These are phyloP conservation scores for Phalera bucephala DNA, from an alignment of 2,888 invertebrate species.

Conservation along the genomic window DNA sequence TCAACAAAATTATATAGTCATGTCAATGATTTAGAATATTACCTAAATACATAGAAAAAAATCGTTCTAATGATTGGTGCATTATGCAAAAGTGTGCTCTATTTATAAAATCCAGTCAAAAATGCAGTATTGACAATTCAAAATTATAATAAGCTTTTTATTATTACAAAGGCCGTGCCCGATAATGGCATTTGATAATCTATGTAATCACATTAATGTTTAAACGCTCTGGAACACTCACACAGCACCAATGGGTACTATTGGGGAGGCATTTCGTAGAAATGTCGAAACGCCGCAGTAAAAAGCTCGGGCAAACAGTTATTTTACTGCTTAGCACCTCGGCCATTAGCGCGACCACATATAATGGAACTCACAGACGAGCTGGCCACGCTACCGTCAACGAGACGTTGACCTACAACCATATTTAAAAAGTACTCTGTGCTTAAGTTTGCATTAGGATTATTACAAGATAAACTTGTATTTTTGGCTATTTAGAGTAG, in stretches of 20 bases:
- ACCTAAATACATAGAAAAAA: too few species aligned
- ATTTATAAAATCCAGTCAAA: too few species aligned
- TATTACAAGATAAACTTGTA: too few species aligned
- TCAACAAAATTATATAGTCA: too few species aligned
- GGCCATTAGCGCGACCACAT: constrained; percentile 20
- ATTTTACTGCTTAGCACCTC: constrained; percentile 29
- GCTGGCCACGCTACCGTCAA: constrained; percentile 14
- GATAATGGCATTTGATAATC: neutral
- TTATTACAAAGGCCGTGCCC: too few species aligned
- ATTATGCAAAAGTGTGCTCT: too few species aligned
- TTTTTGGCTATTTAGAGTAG: too few species aligned
- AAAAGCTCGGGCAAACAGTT: constrained; percentile 27
- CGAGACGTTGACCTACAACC: constrained; percentile 18
- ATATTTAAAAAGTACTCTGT: neutral
- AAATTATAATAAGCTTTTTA: too few species aligned
- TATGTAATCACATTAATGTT: neutral
- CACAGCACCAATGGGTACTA: constrained; percentile 9
- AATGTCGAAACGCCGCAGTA: constrained; percentile 17
- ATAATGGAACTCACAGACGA: constrained; percentile 18
- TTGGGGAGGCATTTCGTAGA: constrained; percentile 14
- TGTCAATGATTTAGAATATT: too few species aligned
- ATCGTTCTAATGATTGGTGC: too few species aligned
- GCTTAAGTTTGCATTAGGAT: too few species aligned
- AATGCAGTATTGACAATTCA: too few species aligned
- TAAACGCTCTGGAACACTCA: neutral